These are phyloP conservation scores for Polypterus senegalus DNA, from an alignment of 2,113 vertebrate genomes.

Conservation along the genomic window DNA sequence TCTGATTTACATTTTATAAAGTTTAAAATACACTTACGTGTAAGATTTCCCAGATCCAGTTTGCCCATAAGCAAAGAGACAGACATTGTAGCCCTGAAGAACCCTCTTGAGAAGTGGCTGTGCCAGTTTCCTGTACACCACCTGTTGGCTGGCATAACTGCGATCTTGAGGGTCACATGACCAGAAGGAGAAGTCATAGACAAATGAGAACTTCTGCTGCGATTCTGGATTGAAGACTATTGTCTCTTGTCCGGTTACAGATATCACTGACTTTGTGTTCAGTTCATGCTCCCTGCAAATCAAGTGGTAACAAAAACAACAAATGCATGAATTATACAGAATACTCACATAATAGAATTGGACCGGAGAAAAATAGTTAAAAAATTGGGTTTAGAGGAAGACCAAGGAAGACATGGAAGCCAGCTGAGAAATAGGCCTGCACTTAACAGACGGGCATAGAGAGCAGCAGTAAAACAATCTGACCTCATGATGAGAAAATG, in stretches of 20 bases:
- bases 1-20: too few species aligned
- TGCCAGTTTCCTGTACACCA: neutral
- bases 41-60: conserved; percentile 18
- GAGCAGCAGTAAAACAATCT: too few species aligned
- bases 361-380: too few species aligned
- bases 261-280: neutral
- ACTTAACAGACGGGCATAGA: too few species aligned
- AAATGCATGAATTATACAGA: too few species aligned
- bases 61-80: conserved; percentile 16
- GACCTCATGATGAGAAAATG: too few species aligned
- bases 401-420: too few species aligned
- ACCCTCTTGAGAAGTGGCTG: neutral
- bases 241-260: conserved; percentile 3
- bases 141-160: neutral
- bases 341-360: too few species aligned
- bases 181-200: neutral
- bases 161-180: neutral
- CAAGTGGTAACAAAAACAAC: neutral
- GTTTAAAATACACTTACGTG: conserved; percentile 1
- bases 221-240: neutral
- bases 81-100: neutral
- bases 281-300: neutral
- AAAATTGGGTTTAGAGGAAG: too few species aligned
- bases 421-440: too few species aligned
- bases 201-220: conserved; percentile 3